Percentiles rank a stretch among this genome's conserved stretches.
Evolutionary conservation across 2,797 vertebrate species (phyloP).

Genomic region (Perodicticus potto): DNA sequence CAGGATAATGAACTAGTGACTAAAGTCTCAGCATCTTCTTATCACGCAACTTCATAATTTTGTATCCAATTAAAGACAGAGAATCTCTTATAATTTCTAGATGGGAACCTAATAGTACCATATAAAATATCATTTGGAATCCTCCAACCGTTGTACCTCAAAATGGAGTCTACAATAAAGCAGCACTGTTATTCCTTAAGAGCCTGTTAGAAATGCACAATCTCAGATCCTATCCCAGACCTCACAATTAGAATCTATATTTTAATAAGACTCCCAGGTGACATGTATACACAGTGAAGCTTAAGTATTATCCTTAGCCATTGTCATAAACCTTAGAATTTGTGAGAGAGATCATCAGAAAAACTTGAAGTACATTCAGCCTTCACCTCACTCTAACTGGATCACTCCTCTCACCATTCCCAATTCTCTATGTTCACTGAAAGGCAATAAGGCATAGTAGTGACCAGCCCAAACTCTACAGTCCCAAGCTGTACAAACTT

Average conservation of each 20-base stretch:
- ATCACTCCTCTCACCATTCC: neutral
- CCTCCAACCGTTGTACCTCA: neutral
- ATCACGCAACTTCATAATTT: neutral
- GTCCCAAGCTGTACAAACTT: neutral
- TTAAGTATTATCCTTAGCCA: neutral
- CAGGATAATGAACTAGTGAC: neutral
- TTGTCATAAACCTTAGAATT: neutral
- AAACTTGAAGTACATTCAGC: neutral
- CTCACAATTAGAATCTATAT: constrained; percentile 1
- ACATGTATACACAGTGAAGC: neutral
- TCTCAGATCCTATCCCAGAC: neutral
- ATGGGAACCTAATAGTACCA: neutral
- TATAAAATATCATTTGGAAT: constrained; percentile 7
- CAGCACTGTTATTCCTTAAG: neutral
- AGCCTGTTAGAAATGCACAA: neutral
- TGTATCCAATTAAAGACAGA: constrained; percentile 35
- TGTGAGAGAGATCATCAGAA: neutral
- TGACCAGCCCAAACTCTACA: neutral
- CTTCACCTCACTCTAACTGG: neutral
- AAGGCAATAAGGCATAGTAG: neutral
- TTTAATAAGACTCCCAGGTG: neutral
- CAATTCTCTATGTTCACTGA: neutral
- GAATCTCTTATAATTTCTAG: constrained; percentile 16
- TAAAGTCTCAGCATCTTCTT: neutral
- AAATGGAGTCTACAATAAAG: neutral